Conservation (phyloP, 2,888 invertebrate species). For the Entomobrya proxima region DNA sequence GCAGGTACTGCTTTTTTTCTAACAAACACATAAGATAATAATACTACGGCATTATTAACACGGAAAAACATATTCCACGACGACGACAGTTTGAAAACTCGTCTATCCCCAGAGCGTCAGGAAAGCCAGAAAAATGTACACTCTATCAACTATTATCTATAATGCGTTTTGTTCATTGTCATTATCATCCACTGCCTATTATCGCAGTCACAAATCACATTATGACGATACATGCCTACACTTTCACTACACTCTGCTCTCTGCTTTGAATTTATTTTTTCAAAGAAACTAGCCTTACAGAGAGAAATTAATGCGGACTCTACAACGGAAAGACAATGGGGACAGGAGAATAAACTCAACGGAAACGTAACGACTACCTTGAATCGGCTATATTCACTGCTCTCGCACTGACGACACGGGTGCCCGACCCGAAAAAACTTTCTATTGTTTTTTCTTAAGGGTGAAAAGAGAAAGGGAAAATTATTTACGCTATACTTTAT, state of each 20-base stretch:
- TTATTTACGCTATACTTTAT: neutral
- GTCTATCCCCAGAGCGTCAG: neutral
- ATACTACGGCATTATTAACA: neutral
- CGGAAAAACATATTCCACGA: neutral
- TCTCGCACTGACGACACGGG: neutral
- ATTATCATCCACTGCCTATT: neutral
- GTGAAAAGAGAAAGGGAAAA: neutral
- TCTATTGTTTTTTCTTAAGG: neutral
- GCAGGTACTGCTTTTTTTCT: neutral
- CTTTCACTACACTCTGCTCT: no score
- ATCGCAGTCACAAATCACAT: neutral
- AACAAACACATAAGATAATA: neutral
- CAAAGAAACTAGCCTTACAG: neutral
- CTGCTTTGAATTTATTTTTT: neutral
- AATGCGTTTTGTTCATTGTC: neutral
- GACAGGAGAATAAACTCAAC: neutral
- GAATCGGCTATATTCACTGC: neutral
- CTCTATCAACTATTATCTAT: neutral
- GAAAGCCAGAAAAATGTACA: neutral
- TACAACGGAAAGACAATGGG: neutral
- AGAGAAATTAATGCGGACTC: neutral
- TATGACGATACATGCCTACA: neutral
- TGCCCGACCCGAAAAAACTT: neutral
- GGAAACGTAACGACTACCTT: conserved; percentile 1
- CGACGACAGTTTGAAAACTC: neutral